These are phyloP conservation scores for Pan troglodytes DNA, from an alignment of 2,113 vertebrate genomes.

Conservation along the genomic window NHGRI_mPanTro3-v2.1_pri NC_072403.2:131088501-131089000, in stretches of 20 bases:
- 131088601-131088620: slow-evolving; percentile 21
- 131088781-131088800: not conserved
- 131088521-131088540: slow-evolving; percentile 51
- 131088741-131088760: not conserved
- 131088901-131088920: not conserved
- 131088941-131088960: not conserved
- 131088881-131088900: not conserved
- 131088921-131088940: not conserved
- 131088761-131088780: not conserved
- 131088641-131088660: not conserved
- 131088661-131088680: slow-evolving; percentile 1
- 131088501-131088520: slow-evolving; percentile 65
- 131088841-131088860: not conserved
- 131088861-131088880: not conserved
- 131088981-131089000: not conserved
- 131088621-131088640: not conserved
- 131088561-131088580: not conserved
- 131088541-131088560: not conserved
- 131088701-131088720: not conserved
- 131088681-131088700: not conserved
- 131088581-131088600: not conserved
- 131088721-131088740: not conserved
- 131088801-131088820: not conserved
- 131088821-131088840: not conserved
- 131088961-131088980: not conserved